phyloP scores from a whole-genome alignment of 2,888 invertebrate species.

The Meliscaeva auricollis region DNA sequence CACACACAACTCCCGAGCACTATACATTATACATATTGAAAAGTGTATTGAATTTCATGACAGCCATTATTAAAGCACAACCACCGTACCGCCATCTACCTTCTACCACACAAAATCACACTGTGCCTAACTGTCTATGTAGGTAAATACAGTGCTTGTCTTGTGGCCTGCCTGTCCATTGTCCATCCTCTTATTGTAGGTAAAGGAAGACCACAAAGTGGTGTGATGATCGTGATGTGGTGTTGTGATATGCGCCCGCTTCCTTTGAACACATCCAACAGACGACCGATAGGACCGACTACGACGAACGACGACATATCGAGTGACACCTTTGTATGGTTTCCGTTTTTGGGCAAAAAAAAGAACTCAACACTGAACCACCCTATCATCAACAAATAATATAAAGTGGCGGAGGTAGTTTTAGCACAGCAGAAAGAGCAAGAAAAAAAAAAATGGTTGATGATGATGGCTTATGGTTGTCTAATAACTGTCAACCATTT shows the following conservation, averaged over 20 bases:
- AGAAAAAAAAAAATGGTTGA: constrained; percentile 63
- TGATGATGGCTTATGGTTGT: constrained; percentile 68
- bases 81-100: constrained; percentile 36
- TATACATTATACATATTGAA: constrained; percentile 39
- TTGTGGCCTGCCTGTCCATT: constrained; percentile 52
- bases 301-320: constrained; percentile 59
- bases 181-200: constrained; percentile 47
- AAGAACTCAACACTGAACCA: constrained; percentile 49
- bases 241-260: constrained; percentile 74
- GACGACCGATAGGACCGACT: neutral
- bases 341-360: constrained; percentile 70
- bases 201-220: constrained; percentile 40
- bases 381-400: constrained; percentile 44
- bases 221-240: constrained; percentile 18
- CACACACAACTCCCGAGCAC: constrained; percentile 28
- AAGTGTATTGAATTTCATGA: constrained; percentile 74
- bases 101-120: constrained; percentile 32
- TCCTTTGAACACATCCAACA: constrained; percentile 55
- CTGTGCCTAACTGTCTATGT: constrained; percentile 26
- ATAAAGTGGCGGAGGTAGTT: constrained; percentile 9
- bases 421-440: neutral
- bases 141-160: constrained; percentile 21
- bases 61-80: constrained; percentile 71
- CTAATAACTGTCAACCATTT: constrained; percentile 76
- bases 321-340: constrained; percentile 75